Evolutionary conservation across 2,797 vertebrate species (phyloP).

Genomic region (Pangasius larnaudii): DNA sequence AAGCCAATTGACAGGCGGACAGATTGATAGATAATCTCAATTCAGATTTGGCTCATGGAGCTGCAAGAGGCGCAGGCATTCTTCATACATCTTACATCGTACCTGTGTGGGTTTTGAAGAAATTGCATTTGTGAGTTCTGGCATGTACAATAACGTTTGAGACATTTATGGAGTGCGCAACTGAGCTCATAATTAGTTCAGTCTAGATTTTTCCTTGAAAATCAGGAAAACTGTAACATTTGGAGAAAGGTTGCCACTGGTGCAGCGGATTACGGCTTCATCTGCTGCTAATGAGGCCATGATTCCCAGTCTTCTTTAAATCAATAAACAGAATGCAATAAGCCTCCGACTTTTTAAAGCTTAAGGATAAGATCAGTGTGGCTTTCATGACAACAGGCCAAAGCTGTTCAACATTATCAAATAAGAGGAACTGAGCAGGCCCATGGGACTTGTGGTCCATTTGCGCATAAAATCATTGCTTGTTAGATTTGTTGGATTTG

Average conservation of each 20-base stretch:
- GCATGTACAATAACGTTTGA: conserved; percentile 1
- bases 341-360: conserved; percentile 60
- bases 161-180: background rate
- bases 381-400: conserved; percentile 60
- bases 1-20: conserved; percentile 64
- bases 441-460: conserved; percentile 51
- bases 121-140: conserved; percentile 19
- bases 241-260: conserved; percentile 32
- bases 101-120: conserved; percentile 6
- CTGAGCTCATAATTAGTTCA: conserved; percentile 10
- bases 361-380: conserved; percentile 66
- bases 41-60: conserved; percentile 49
- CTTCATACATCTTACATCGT: conserved; percentile 25
- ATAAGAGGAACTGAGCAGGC: conserved; percentile 56
- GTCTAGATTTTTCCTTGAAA: conserved; percentile 1
- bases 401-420: conserved; percentile 62
- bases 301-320: conserved; percentile 67
- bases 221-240: conserved; percentile 18
- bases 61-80: conserved; percentile 17
- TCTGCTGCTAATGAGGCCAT: conserved; percentile 74
- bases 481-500: conserved; percentile 26
- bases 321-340: conserved; percentile 74
- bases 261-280: conserved; percentile 71
- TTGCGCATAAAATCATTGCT: conserved; percentile 43
- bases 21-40: conserved; percentile 57